phyloP scores from a whole-genome alignment of 1,140 invertebrate species.

The Gyrodactylus salaris region DNA sequence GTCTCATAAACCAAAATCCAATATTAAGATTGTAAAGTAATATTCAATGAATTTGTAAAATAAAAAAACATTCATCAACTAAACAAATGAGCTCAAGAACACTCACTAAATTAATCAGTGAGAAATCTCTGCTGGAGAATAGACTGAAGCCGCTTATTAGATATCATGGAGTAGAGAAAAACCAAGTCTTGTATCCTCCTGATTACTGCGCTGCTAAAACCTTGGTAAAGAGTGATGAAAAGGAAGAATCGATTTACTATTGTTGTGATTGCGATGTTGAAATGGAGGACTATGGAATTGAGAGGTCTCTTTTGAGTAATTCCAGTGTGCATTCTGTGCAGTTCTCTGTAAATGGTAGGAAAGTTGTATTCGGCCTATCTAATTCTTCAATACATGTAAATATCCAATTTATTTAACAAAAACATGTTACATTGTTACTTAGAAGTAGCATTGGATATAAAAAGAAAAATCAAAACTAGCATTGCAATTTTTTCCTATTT shows the following conservation, averaged over 20 bases:
- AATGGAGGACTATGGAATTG: too few species aligned
- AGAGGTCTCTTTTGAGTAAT: too few species aligned
- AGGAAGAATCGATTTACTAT: background rate
- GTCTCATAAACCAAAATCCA: background rate
- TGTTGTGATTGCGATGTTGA: background rate
- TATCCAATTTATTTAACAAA: too few species aligned
- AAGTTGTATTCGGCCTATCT: background rate
- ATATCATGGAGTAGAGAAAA: too few species aligned
- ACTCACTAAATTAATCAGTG: background rate
- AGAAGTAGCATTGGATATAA: background rate
- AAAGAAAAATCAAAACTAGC: too few species aligned
- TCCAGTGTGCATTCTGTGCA: background rate
- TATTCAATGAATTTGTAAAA: background rate
- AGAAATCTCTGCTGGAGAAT: background rate
- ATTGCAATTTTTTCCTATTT: too few species aligned
- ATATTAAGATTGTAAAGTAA: background rate
- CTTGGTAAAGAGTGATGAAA: background rate
- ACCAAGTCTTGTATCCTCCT: too few species aligned
- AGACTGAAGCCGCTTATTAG: background rate
- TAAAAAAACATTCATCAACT: background rate
- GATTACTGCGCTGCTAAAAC: background rate
- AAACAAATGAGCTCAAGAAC: background rate
- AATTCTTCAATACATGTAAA: background rate
- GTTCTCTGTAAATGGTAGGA: background rate
- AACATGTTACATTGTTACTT: too few species aligned